Base-by-base conservation (phyloP, 2,888 invertebrate genomes). In the Nematopogon swammerdamellus region DNA sequence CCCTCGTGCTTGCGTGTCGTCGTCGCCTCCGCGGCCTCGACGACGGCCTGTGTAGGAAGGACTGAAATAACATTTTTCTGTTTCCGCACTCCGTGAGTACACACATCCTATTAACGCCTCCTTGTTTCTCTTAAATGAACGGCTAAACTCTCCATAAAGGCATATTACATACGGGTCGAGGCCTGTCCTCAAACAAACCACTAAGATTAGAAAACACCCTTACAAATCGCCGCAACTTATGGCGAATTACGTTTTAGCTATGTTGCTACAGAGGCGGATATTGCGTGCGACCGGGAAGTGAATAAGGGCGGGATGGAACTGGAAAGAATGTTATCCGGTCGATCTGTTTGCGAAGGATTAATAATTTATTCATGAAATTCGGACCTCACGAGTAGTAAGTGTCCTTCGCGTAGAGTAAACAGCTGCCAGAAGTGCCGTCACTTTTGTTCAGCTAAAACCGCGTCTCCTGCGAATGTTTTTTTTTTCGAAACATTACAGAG, bases 361-460 rank as follows among this genome's bases (percentile, higher is more conserved):
- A 75, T 73, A 77, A 75, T 74, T 72, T 77, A 77, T 76, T 76
- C 76, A 76, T 75, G 75, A 76, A 77, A 72, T 75, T 76, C 74
- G 72, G 36, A 36, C 36, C 11, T 36, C 8, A 8, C 25, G 25
- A 25, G 25, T 25, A 25, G 25, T 25, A 8, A 25, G 8, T 25
- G 25, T 25, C 25, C 25, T 25, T 25, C 25, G 25, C 25, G 5
- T 25, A 25, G 25, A 25, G 25, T n/a, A n/a, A n/a, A n/a, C n/a
- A n/a, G n/a, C n/a, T n/a, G n/a, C n/a, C n/a, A n/a, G n/a, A n/a
- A n/a, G n/a, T n/a, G n/a, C n/a, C n/a, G n/a, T n/a, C n/a, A n/a
- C n/a, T n/a, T n/a, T n/a, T n/a, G n/a, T n/a, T n/a, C n/a, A n/a
- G n/a, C n/a, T n/a, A n/a, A n/a, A n/a, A n/a, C n/a, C n/a, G n/a